Base-by-base conservation (phyloP, 2,888 invertebrate genomes). In the Ptilodon capucinus region DNA sequence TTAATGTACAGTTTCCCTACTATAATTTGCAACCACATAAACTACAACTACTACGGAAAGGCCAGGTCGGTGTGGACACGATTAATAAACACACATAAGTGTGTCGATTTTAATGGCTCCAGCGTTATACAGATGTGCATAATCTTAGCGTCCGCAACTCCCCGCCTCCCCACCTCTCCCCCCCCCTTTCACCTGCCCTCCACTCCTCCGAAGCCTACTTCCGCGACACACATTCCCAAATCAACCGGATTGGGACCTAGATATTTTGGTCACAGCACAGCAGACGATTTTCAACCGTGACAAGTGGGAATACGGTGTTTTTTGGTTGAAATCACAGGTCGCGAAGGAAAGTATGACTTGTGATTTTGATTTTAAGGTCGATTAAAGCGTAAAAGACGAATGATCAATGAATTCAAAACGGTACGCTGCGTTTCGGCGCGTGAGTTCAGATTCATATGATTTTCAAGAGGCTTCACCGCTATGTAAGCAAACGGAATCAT, bases 201-300 rank as follows among this genome's bases (percentile, higher is more conserved):
- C 47, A 46, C 62, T 56, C 61, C 66, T 66, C 67, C 58, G 56
- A 65, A 77, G 52, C 73, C 84, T 66, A 86, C 85, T 76, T 88
- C 75, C 68, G 69, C 71, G 88, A 58, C 86, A 81, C 73, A 88
- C 80, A 87, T 87, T 81, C 82, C 79, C 76, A 80, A 83, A 82
- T 80, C 84, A 79, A 86, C 81, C 86, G 84, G 83, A 86, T 81
- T 81, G 75, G 67, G 71, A 73, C 84, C 86, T 75, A 86, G 74
- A 84, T 85, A 79, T 84, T 86, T 84, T 75, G 75, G 84, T 62
- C 64, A 68, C 44, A 21, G 13, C 30, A 23, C 46, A 41, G 9
- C 64, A 68, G 53, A 18, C 57, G 16, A 76, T 59, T 68, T 53
- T 49, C 48, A 46, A 76, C 76, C 58, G 69, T 78, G 69, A 17